These are phyloP conservation scores for Mesoligia furuncula DNA, from an alignment of 2,888 invertebrate genomes.

Conservation along the genomic window DNA sequence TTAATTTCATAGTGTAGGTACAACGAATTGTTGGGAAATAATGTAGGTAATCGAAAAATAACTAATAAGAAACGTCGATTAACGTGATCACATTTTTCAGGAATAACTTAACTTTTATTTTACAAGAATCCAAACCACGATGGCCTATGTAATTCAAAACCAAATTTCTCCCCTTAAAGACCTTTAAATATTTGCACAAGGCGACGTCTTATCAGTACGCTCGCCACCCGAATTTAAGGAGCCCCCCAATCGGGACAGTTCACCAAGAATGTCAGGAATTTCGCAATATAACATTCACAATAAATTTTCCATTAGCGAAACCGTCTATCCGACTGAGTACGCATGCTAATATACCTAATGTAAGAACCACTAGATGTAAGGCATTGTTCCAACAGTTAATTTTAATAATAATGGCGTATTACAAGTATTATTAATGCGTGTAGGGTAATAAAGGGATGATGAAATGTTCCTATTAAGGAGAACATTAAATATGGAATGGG, in stretches of 20 bases:
- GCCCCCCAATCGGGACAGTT: slow-evolving; percentile 68
- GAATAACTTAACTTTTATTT: neutral
- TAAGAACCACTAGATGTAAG: slow-evolving; percentile 43
- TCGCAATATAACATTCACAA: slow-evolving; percentile 74
- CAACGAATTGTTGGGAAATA: too few species aligned
- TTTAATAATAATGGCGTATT: slow-evolving; percentile 33
- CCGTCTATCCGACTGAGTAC: slow-evolving; percentile 24
- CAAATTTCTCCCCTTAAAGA: slow-evolving; percentile 15
- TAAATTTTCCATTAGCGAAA: slow-evolving; percentile 73
- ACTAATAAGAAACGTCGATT: too few species aligned
- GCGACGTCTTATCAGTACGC: slow-evolving; percentile 56
- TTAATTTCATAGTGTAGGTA: too few species aligned
- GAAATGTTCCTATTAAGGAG: slow-evolving; percentile 11
- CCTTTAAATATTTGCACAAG: slow-evolving; percentile 43
- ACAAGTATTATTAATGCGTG: slow-evolving; percentile 30
- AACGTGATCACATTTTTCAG: neutral
- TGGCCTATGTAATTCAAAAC: neutral
- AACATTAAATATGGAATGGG: slow-evolving; percentile 14
- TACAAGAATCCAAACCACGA: neutral
- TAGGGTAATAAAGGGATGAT: slow-evolving; percentile 29
- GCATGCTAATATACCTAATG: slow-evolving; percentile 63
- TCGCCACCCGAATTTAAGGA: slow-evolving; percentile 61
- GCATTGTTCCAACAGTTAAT: slow-evolving; percentile 52
- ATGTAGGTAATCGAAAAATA: too few species aligned
- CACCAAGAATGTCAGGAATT: slow-evolving; percentile 69